A percentile compares a stretch with the other conserved stretches of the same genome.
These are phyloP conservation scores for Sarcophilus harrisii DNA, from an alignment of 2,797 vertebrate species.

Conservation along the genomic window DNA sequence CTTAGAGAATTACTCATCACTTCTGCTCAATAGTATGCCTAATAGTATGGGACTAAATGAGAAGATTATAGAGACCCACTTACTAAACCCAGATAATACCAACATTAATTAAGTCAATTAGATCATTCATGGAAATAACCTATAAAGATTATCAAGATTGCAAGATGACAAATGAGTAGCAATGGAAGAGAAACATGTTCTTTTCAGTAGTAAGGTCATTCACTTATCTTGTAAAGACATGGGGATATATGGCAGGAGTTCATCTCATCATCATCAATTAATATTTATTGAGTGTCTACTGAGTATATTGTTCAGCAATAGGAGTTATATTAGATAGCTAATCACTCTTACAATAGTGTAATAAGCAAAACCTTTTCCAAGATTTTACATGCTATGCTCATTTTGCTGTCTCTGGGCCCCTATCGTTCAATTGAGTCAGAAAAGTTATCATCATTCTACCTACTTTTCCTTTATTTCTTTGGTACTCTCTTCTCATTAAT, in stretches of 20 bases:
- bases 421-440: conserved; percentile 7
- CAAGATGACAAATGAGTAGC: conserved; percentile 69
- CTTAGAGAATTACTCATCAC: conserved; percentile 58
- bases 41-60: conserved; percentile 59
- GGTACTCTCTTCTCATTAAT: conserved; percentile 19
- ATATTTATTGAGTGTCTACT: conserved; percentile 53
- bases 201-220: conserved; percentile 56
- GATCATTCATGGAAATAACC: conserved; percentile 76
- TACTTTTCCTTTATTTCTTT: conserved; percentile 24
- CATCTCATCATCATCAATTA: conserved; percentile 64
- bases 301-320: conserved; percentile 22
- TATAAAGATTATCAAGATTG: conserved; percentile 71
- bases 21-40: conserved; percentile 38
- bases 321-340: neutral
- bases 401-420: neutral
- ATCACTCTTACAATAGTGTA: neutral
- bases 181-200: conserved; percentile 40
- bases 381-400: conserved; percentile 13
- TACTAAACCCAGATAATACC: conserved; percentile 75
- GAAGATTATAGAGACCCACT: conserved; percentile 70
- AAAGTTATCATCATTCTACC: neutral
- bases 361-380: conserved; percentile 46
- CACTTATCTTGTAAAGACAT: conserved; percentile 49
- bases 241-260: conserved; percentile 45
- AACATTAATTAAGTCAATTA: conserved; percentile 82